Evolutionary conservation across 2,888 invertebrate species (phyloP).

Genomic region (Drosophila gaucha): DNA sequence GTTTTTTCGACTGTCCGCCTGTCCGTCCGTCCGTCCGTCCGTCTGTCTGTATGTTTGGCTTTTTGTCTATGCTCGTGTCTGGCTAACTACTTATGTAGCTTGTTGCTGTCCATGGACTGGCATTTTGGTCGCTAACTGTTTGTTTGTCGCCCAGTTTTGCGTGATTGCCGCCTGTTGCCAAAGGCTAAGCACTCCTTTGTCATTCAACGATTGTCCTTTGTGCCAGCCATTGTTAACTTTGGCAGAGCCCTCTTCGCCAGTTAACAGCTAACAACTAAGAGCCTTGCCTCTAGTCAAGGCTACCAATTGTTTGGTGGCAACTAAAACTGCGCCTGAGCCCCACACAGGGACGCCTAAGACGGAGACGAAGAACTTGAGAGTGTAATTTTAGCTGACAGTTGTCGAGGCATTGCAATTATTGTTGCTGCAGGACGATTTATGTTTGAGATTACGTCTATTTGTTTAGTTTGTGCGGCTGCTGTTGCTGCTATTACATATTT

Average conservation of each 20-base stretch:
- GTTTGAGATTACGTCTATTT: constrained; percentile 59
- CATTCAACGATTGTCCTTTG: constrained; percentile 79
- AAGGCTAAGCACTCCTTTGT: constrained; percentile 79
- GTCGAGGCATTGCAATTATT: constrained; percentile 61
- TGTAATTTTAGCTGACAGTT: too few relatives aligned
- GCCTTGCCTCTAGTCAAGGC: constrained; percentile 2
- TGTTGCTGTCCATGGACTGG: constrained; percentile 18
- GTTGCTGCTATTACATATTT: constrained; percentile 20
- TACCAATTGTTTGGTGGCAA: constrained; percentile 3
- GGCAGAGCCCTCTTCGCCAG: constrained; percentile 8
- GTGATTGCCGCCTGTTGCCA: constrained; percentile 80
- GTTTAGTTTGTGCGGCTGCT: constrained; percentile 23
- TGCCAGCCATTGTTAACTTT: constrained; percentile 63
- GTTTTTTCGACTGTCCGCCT: neutral
- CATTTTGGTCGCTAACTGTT: too few relatives aligned
- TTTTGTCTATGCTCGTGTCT: constrained; percentile 11
- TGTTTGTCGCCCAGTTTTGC: constrained; percentile 50
- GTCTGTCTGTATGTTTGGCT: neutral
- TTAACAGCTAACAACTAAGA: constrained; percentile 37
- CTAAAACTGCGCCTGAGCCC: neutral
- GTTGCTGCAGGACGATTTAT: constrained; percentile 66
- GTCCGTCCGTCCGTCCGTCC: neutral
- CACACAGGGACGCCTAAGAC: neutral
- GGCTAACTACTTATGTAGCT: constrained; percentile 39
- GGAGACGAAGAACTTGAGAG: too few relatives aligned